These are phyloP conservation scores for Linurgus olivaceus DNA, from an alignment of 2,797 vertebrate species.

Conservation along the genomic window DNA sequence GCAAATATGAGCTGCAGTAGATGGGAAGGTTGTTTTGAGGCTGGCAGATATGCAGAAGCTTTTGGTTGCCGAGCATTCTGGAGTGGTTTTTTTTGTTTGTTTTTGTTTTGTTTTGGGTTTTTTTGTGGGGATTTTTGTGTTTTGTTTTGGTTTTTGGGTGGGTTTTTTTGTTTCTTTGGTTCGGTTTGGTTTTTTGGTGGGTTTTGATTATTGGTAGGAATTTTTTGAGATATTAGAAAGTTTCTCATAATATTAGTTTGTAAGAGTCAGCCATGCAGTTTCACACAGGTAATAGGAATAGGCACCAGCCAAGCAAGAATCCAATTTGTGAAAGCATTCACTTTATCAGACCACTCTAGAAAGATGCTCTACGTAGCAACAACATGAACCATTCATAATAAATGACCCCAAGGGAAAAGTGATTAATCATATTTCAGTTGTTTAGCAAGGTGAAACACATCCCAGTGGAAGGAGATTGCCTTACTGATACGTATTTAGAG, in stretches of 20 bases:
- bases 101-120: background rate
- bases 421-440: conserved; percentile 58
- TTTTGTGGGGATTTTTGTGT: rapidly evolving
- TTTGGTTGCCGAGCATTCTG: background rate
- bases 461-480: background rate
- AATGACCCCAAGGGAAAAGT: conserved; percentile 36
- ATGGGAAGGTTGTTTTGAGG: background rate
- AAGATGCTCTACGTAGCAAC: background rate
- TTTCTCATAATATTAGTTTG: background rate
- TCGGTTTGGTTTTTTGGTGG: background rate
- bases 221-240: background rate
- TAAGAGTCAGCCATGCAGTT: conserved; percentile 26
- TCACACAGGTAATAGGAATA: conserved; percentile 35
- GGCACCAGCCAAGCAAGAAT: conserved; percentile 37
- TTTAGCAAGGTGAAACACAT: conserved; percentile 61
- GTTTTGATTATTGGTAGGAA: rapidly evolving
- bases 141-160: background rate
- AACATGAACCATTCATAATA: conserved; percentile 48
- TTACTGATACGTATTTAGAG: background rate
- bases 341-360: conserved; percentile 26
- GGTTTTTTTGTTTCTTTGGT: rapidly evolving
- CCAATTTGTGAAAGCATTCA: conserved; percentile 63
- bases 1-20: background rate
- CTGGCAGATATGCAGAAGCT: background rate
- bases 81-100: rapidly evolving